Conservation (phyloP, 30 jellyfish, hydroid and myxozoan genomes). For the Rhopilema esculentum region DNA sequence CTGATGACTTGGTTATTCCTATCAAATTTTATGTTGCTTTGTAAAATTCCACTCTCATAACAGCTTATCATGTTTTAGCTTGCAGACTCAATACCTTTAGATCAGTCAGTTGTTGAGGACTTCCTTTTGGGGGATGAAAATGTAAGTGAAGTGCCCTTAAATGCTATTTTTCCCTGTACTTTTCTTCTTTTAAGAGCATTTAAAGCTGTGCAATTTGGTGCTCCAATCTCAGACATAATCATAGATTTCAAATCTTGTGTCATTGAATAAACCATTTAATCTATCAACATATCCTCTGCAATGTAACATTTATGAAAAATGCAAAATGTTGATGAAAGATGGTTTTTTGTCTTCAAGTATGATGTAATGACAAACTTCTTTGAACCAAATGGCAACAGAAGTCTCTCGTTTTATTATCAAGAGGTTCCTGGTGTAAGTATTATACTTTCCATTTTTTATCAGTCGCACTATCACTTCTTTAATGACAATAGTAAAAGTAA, state of each 20-base stretch:
- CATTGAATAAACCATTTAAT: too few species aligned
- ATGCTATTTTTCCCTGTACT: background rate
- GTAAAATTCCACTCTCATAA: too few species aligned
- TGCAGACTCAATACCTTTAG: conserved; percentile 70
- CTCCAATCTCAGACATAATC: too few species aligned
- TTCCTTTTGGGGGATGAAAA: conserved; percentile 81
- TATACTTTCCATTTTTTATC: background rate
- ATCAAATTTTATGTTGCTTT: too few species aligned
- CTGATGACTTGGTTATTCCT: too few species aligned
- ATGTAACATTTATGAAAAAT: too few species aligned
- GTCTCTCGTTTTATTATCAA: conserved; percentile 79
- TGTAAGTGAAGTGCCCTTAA: conserved; percentile 13
- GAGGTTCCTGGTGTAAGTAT: conserved; percentile 51
- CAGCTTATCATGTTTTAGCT: conserved; percentile 5
- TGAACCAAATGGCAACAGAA: conserved; percentile 66
- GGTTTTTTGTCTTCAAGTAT: conserved; percentile 42
- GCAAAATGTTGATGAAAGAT: too few species aligned
- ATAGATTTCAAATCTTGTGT: too few species aligned
- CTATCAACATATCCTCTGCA: too few species aligned
- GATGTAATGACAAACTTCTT: conserved; percentile 67
- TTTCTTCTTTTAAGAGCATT: background rate
- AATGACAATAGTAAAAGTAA: too few species aligned
- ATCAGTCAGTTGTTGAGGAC: conserved; percentile 74
- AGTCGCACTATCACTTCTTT: too few species aligned
- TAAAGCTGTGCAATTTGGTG: background rate